A percentile compares a stretch with the other conserved stretches of the same genome.
These are phyloP conservation scores for Callospermophilus lateralis DNA, from an alignment of 2,113 vertebrate species.

Conservation along the genomic window DNA sequence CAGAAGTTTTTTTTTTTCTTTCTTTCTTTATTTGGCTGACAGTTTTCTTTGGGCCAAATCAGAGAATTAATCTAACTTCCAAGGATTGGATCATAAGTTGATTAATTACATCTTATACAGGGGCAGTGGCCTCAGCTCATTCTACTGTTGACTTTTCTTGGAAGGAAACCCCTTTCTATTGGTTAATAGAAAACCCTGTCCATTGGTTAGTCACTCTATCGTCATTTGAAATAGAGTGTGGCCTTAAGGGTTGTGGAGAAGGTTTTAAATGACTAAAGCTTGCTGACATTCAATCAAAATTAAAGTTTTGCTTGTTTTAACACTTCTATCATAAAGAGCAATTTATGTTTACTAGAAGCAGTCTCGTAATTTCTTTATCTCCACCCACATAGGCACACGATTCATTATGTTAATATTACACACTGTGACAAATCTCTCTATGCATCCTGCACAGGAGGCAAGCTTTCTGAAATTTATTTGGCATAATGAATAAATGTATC, in stretches of 20 bases:
- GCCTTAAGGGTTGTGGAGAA: background rate
- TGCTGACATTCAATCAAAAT: background rate
- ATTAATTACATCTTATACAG: background rate
- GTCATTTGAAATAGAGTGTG: background rate
- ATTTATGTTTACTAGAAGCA: background rate
- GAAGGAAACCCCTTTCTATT: background rate
- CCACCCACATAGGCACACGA: background rate
- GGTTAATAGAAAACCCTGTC: background rate
- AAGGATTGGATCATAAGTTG: background rate
- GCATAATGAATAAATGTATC: background rate
- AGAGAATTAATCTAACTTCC: conserved; percentile 20
- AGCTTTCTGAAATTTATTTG: background rate
- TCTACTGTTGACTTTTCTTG: background rate
- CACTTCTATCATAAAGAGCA: background rate
- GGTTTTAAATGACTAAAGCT: background rate
- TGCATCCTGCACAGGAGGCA: background rate
- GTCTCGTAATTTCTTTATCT: background rate
- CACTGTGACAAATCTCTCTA: background rate
- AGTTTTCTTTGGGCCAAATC: background rate
- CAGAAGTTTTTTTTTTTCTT: too few relatives aligned
- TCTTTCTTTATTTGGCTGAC: background rate
- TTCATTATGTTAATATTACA: background rate
- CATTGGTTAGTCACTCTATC: background rate
- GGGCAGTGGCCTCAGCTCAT: background rate
- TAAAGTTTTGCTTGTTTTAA: background rate